These are phyloP conservation scores for Pandion haliaetus DNA, from an alignment of 2,113 vertebrate genomes.

Conservation along the genomic window DNA sequence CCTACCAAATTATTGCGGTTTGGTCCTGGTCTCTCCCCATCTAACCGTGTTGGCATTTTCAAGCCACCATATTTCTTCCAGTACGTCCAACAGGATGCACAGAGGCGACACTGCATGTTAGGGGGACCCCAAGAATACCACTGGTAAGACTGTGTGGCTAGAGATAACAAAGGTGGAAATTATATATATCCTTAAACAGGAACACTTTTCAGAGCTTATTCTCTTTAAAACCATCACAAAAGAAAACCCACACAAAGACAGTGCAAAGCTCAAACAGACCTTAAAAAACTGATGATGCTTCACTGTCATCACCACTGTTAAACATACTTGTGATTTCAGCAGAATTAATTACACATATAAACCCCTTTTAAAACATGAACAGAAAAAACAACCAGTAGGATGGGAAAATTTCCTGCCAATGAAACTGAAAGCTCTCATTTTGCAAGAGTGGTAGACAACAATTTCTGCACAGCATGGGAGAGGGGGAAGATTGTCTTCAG, in stretches of 20 bases:
- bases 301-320: background rate
- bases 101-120: constrained; percentile 98
- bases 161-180: constrained; percentile 77
- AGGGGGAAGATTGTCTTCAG: background rate
- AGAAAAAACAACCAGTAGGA: background rate
- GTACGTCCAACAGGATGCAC: constrained; percentile 97
- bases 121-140: constrained; percentile 99
- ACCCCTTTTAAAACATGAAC: background rate
- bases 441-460: background rate
- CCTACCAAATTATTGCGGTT: constrained; percentile 92
- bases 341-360: background rate
- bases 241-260: background rate
- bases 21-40: constrained; percentile 94
- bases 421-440: background rate
- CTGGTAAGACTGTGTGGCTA: constrained; percentile 96
- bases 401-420: background rate
- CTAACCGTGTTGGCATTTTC: constrained; percentile 97
- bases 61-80: constrained; percentile 99
- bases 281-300: background rate
- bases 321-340: background rate
- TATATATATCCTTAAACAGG: constrained; percentile 75
- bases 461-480: background rate
- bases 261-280: background rate
- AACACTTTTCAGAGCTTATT: constrained; percentile 55
- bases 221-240: constrained; percentile 29